phyloP scores from a whole-genome alignment of 2,888 invertebrate genomes.

The Amorpha juglandis region DNA sequence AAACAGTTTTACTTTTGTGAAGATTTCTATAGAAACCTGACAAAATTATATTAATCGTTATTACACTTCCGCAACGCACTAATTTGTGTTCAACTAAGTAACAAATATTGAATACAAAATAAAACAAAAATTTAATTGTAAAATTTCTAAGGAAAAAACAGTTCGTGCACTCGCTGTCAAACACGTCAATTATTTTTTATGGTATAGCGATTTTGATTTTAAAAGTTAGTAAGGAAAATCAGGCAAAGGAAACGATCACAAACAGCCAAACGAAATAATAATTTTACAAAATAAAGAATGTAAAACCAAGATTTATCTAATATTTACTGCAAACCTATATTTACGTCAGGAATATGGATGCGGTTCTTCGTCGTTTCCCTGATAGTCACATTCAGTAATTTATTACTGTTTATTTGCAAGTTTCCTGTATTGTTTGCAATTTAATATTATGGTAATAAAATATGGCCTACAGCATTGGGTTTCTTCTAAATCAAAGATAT shows the following conservation, averaged over 20 bases:
- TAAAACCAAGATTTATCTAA: too few relatives aligned
- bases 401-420: too few relatives aligned
- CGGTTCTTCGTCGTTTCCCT: too few relatives aligned
- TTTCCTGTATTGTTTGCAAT: too few relatives aligned
- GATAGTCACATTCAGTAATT: too few relatives aligned
- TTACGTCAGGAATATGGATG: too few relatives aligned
- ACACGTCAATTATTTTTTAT: constrained; percentile 7
- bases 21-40: constrained; percentile 11
- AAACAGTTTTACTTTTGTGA: not conserved
- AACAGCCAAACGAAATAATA: constrained; percentile 1
- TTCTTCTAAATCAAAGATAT: too few relatives aligned
- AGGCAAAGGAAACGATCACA: constrained; percentile 37
- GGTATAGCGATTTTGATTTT: not conserved
- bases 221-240: not conserved
- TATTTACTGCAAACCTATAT: too few relatives aligned
- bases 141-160: not conserved
- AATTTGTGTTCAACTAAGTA: not conserved
- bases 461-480: too few relatives aligned
- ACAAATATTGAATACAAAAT: not conserved
- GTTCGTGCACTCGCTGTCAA: constrained; percentile 9
- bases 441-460: too few relatives aligned
- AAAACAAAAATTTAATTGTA: not conserved
- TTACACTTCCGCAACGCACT: not conserved
- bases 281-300: too few relatives aligned
- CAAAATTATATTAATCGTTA: not conserved